Percentiles rank a stretch among this genome's conserved stretches.
These are phyloP conservation scores for Platyrinchus mystaceus DNA, from an alignment of 2,797 vertebrate genomes.

Conservation along the genomic window DNA sequence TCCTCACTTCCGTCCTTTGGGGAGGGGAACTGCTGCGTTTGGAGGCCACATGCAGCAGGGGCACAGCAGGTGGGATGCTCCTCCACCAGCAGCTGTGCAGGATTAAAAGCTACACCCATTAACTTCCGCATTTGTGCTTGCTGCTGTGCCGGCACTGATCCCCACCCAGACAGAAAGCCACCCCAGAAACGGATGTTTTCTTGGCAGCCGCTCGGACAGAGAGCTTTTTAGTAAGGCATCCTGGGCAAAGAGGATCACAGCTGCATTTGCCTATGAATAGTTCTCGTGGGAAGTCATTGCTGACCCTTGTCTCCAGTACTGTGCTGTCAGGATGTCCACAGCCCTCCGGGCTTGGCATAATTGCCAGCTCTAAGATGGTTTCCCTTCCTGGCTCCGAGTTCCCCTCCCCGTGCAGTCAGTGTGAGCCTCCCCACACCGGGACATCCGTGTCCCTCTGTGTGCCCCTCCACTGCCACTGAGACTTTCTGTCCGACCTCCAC, in stretches of 20 bases:
- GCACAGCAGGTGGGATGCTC: background rate
- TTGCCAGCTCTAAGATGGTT: background rate
- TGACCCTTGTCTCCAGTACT: conserved; percentile 7
- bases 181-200: conserved; percentile 18
- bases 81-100: background rate
- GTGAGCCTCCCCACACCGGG: background rate
- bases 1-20: background rate
- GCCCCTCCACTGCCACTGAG: fast-evolving
- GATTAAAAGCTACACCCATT: background rate
- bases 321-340: conserved; percentile 25
- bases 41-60: background rate
- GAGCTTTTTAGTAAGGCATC: background rate
- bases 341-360: background rate
- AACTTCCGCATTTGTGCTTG: background rate
- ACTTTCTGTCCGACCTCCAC: background rate
- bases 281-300: background rate
- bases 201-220: background rate
- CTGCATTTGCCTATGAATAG: conserved; percentile 50
- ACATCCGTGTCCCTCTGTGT: fast-evolving
- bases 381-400: background rate
- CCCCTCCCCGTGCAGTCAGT: fast-evolving
- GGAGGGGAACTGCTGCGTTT: background rate
- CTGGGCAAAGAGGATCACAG: background rate
- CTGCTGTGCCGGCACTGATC: background rate
- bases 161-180: background rate